Percentiles rank a stretch among this genome's conserved stretches.
Conservation (phyloP, 2,888 invertebrate species). For the Boloria selene region DNA sequence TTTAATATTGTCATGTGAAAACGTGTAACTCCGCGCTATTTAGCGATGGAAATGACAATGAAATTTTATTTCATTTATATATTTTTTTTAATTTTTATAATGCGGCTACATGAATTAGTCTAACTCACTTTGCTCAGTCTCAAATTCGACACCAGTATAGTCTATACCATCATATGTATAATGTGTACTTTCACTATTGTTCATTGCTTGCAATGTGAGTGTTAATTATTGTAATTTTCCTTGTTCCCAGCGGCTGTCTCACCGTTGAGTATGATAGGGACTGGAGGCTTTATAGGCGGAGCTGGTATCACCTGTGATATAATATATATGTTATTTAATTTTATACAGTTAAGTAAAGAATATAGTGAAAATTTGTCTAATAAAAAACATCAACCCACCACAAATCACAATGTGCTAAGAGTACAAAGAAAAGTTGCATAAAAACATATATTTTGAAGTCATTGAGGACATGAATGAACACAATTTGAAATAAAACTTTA, state of each 20-base stretch:
- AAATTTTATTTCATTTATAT: slow-evolving; percentile 47
- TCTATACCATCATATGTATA: slow-evolving; percentile 30
- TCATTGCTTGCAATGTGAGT: slow-evolving; percentile 9
- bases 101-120: slow-evolving; percentile 53
- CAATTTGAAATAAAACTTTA: too few relatives aligned
- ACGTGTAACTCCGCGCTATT: slow-evolving; percentile 43
- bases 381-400: background rate
- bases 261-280: slow-evolving; percentile 65
- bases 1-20: slow-evolving; percentile 17
- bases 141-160: slow-evolving; percentile 46
- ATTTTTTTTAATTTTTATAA: slow-evolving; percentile 44
- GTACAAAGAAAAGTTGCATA: background rate
- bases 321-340: background rate
- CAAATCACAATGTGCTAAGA: background rate
- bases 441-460: background rate
- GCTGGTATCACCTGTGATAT: slow-evolving; percentile 73
- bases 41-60: slow-evolving; percentile 40
- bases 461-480: too few relatives aligned
- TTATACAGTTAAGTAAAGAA: too few relatives aligned
- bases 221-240: slow-evolving; percentile 50
- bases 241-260: slow-evolving; percentile 63
- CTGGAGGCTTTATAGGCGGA: slow-evolving; percentile 65
- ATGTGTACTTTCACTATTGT: slow-evolving; percentile 35
- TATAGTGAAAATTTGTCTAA: too few relatives aligned
- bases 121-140: slow-evolving; percentile 73